phyloP scores from a whole-genome alignment of 2,113 vertebrate species.

The Mola mola region DNA sequence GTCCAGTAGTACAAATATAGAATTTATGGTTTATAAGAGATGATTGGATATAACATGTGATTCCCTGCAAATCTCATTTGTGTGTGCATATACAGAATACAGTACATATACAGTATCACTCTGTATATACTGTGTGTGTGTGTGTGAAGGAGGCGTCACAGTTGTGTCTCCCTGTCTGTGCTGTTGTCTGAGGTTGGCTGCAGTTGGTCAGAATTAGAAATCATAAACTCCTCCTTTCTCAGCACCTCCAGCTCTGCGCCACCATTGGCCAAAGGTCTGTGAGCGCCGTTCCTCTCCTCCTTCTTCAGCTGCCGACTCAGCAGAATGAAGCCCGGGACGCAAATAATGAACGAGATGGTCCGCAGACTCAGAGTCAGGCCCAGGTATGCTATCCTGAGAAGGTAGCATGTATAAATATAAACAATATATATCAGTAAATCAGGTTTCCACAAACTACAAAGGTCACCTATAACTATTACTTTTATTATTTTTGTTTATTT shows the following conservation, averaged over 20 bases:
- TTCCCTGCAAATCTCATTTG: constrained; percentile 67
- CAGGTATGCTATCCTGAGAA: constrained; percentile 86
- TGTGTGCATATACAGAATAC: constrained; percentile 19
- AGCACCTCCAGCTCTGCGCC: constrained; percentile 74
- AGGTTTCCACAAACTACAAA: too few relatives aligned
- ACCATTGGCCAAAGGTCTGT: constrained; percentile 62
- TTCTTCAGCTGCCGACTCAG: constrained; percentile 80
- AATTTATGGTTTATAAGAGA: constrained; percentile 61
- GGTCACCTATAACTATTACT: too few relatives aligned
- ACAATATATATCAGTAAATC: background rate
- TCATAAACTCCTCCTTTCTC: constrained; percentile 81
- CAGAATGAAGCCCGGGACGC: constrained; percentile 83
- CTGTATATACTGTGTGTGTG: constrained; percentile 4
- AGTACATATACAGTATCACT: too few relatives aligned
- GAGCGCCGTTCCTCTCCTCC: constrained; percentile 66
- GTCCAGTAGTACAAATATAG: constrained; percentile 73
- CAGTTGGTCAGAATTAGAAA: constrained; percentile 71
- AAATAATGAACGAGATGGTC: constrained; percentile 84
- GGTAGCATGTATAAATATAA: background rate
- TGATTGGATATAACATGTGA: constrained; percentile 46
- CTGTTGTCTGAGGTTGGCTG: constrained; percentile 77
- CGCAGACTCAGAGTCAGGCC: constrained; percentile 88
- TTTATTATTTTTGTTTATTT: too few relatives aligned
- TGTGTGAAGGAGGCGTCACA: constrained; percentile 72
- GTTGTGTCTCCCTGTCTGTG: constrained; percentile 86